A percentile compares a stretch with the other conserved stretches of the same genome.
Evolutionary conservation across 2,113 vertebrate genomes (phyloP).

Genomic region (Trichechus manatus): DNA sequence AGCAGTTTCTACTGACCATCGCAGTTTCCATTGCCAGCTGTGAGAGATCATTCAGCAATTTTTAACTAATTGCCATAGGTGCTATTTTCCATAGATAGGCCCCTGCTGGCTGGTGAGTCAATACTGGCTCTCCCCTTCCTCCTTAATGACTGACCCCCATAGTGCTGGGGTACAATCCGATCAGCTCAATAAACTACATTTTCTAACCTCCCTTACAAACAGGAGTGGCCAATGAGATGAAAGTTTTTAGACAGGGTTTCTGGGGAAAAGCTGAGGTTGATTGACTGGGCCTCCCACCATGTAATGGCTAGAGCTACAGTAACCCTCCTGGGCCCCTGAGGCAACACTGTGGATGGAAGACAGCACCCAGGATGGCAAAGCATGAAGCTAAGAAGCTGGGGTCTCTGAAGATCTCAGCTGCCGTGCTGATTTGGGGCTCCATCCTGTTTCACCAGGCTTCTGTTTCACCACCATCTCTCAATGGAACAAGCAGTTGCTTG

Average conservation of each 20-base stretch:
- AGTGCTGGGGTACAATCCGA: background rate
- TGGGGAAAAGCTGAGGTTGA: background rate
- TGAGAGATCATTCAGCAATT: too few species aligned
- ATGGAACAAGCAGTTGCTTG: background rate
- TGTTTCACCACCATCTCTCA: background rate
- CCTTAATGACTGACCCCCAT: background rate
- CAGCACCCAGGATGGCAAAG: background rate
- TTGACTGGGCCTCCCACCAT: background rate
- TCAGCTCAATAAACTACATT: background rate
- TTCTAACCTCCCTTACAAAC: background rate
- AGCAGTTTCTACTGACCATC: too few species aligned
- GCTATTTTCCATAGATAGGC: too few species aligned
- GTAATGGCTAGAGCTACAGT: background rate
- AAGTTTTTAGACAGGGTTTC: background rate
- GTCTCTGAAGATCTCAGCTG: background rate
- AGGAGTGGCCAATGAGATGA: background rate
- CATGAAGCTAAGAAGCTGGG: background rate
- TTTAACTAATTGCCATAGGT: too few species aligned
- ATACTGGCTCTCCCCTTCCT: slow-evolving; percentile 12
- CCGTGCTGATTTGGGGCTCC: background rate
- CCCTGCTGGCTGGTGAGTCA: background rate
- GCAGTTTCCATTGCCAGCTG: too few species aligned
- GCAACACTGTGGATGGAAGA: background rate
- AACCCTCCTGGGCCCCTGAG: background rate
- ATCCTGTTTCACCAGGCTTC: background rate